Percentiles rank a stretch among this genome's conserved stretches.
phyloP scores from a whole-genome alignment of 2,797 vertebrate genomes.

The Enteromius radiatus region DNA sequence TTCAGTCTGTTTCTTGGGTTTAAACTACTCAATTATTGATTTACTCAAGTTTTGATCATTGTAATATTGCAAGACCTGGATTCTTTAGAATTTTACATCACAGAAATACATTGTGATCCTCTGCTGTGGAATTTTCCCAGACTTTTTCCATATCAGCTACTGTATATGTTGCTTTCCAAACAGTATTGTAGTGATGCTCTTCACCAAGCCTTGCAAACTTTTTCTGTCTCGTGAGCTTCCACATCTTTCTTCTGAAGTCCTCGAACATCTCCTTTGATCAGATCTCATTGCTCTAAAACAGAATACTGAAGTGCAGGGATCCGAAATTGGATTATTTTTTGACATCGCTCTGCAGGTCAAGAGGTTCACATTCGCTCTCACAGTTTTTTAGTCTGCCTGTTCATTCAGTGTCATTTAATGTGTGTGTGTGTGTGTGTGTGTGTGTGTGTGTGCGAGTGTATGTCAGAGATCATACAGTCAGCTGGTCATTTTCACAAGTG shows the following conservation, averaged over 20 bases:
- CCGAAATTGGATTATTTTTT: neutral
- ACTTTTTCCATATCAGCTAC: neutral
- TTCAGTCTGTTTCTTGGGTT: neutral
- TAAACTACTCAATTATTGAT: neutral
- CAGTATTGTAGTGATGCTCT: neutral
- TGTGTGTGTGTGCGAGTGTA: neutral
- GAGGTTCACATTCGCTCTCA: neutral
- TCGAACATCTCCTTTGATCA: neutral
- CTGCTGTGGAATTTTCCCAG: neutral
- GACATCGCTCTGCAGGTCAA: neutral
- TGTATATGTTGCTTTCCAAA: neutral
- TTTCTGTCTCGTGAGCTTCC: constrained; percentile 4
- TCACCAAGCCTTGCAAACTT: neutral
- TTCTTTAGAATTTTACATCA: constrained; percentile 9
- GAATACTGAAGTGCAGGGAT: constrained; percentile 3
- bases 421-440: neutral
- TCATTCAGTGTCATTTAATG: constrained; percentile 13
- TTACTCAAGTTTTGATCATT: neutral
- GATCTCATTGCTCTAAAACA: neutral
- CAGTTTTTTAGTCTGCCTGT: neutral
- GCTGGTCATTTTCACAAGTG: neutral
- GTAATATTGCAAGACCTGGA: neutral
- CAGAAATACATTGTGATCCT: constrained; percentile 9
- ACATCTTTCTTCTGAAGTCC: neutral
- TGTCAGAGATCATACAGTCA: constrained; percentile 7